These are phyloP conservation scores for Microplitis deprimator DNA, from an alignment of 2,888 invertebrate species.

Conservation along the genomic window DNA sequence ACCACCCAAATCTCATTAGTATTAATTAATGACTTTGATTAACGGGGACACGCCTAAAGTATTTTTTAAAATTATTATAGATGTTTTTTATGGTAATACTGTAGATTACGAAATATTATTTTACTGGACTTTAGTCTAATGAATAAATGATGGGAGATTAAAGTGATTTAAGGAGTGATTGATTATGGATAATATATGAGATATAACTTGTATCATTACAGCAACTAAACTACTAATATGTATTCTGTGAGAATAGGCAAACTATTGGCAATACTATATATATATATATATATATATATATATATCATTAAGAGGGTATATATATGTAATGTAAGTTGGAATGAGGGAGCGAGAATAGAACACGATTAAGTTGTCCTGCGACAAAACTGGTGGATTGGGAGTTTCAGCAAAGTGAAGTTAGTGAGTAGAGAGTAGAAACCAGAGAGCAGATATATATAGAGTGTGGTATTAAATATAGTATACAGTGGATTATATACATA, in stretches of 20 bases:
- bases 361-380: conserved; percentile 34
- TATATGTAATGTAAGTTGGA: not conserved
- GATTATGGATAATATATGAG: not conserved
- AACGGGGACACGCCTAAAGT: not conserved
- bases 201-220: conserved; percentile 1
- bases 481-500: not conserved
- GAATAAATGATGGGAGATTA: not conserved
- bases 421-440: not conserved
- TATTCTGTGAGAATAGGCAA: conserved; percentile 4
- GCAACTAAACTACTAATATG: not conserved
- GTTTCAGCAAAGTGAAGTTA: conserved; percentile 9
- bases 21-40: not conserved
- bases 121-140: too few species aligned
- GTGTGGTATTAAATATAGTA: not conserved
- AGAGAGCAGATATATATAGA: too few species aligned
- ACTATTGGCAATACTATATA: conserved; percentile 6
- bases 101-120: too few species aligned
- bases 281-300: not conserved
- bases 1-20: too few species aligned
- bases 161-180: not conserved
- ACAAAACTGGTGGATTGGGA: conserved; percentile 31
- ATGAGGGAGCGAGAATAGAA: conserved; percentile 26
- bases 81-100: too few species aligned
- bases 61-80: not conserved
- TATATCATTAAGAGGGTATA: conserved; percentile 6